Evolutionary conservation across 1,140 invertebrate species (phyloP).

Genomic region (Bombus waltoni): DNA sequence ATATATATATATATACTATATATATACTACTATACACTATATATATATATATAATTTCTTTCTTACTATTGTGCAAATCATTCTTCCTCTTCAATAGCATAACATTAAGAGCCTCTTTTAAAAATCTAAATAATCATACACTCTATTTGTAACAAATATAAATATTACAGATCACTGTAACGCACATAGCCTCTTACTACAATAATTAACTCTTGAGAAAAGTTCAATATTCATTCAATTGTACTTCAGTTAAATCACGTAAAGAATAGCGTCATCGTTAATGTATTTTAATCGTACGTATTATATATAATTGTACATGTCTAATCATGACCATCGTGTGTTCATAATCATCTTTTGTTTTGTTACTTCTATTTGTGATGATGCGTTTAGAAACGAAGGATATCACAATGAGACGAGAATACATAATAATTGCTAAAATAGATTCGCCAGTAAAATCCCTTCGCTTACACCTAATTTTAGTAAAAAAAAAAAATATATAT

Average conservation of each 20-base stretch:
- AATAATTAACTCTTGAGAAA: neutral
- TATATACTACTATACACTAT: neutral
- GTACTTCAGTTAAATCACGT: conserved; percentile 1
- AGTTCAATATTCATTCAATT: neutral
- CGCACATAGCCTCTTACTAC: conserved; percentile 11
- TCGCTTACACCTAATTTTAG: neutral
- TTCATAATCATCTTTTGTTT: neutral
- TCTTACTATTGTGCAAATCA: conserved; percentile 7
- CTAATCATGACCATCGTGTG: conserved; percentile 9
- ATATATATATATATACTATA: neutral
- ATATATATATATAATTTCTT: neutral
- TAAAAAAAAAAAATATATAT: conserved; percentile 20
- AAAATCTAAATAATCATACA: conserved; percentile 8
- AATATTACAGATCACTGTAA: conserved; percentile 8
- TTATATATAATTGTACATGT: neutral
- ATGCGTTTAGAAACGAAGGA: neutral
- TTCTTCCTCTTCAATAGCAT: neutral
- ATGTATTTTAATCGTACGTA: neutral
- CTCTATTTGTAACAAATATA: conserved; percentile 24
- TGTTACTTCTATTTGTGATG: neutral
- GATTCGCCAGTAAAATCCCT: neutral
- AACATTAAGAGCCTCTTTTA: conserved; percentile 8
- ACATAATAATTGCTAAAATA: neutral
- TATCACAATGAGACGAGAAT: conserved; percentile 2
- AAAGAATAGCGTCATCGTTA: neutral